Base-by-base conservation (phyloP, 2,113 vertebrate species). In the Cygnus buccinator region DNA sequence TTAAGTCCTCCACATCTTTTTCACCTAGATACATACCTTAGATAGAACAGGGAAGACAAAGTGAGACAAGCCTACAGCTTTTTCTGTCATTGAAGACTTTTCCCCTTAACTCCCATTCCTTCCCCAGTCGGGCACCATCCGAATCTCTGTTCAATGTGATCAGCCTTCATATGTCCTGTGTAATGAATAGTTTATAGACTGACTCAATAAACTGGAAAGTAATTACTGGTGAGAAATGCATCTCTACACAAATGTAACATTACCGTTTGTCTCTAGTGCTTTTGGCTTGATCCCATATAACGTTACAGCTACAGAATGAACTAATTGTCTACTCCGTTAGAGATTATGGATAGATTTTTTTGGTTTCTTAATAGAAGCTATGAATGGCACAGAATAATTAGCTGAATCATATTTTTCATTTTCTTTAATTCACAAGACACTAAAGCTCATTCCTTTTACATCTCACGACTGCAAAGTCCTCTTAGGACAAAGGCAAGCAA, bases 111-210 rank as follows among this genome's bases (percentile, higher is more conserved):
- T 63, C 63, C n/a, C 31, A 59, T 37, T 70, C 55, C 18, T 70
- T 61, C 55, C 48, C 86, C 31, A 28, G 13, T 1, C 66, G 41
- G 28, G 16, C 37, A 58, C 17, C 79, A 39, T 28, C 61, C 83
- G 50, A 58, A 19, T 9, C 61, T 67, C 70, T 81, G 50, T 48
- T 26, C 66, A 72, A 44, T 4, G 3, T 11, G 78, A 63, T 22
- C 87, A 92, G 55, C 54, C 90, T 86, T 87, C 48, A 61, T 37
- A 11, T 26, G 35, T 20, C 31, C 78, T 39, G 3, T 33, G 20
- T 72, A 94, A 92, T 76, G 84, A 93, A 84, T 61, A 89, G 70
- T 54, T 92, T 70, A 92, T 48, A 29, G 89, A 87, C 65, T 50
- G 37, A 89, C 43, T 84, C 67, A 48, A n/a, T 41, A 63, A 87